These are phyloP conservation scores for Naso thynnoides DNA, from an alignment of 2,797 vertebrate genomes.

Conservation along the genomic window DNA sequence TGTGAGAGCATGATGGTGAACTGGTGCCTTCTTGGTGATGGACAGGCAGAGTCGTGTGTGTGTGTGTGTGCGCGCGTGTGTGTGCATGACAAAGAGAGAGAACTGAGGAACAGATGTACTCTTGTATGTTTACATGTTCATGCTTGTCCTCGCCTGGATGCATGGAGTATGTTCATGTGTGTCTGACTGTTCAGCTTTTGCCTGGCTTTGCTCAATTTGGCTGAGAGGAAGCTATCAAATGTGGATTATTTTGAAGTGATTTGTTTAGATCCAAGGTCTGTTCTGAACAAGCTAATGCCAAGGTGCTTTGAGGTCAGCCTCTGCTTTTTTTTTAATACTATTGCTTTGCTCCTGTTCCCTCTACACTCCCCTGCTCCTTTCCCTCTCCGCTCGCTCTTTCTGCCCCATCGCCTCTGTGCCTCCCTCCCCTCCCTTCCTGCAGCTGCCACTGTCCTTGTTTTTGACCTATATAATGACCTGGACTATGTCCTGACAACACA, in stretches of 20 bases:
- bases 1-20: slow-evolving; percentile 19
- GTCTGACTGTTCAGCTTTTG: slow-evolving; percentile 13
- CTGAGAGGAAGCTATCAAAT: slow-evolving; percentile 57
- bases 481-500: slow-evolving; percentile 55
- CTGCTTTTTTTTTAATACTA: slow-evolving; percentile 55
- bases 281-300: slow-evolving; percentile 64
- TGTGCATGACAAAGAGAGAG: too few species aligned
- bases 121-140: neutral
- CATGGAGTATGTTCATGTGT: neutral
- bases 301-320: slow-evolving; percentile 51
- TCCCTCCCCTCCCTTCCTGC: slow-evolving; percentile 22
- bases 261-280: slow-evolving; percentile 59
- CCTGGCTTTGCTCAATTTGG: slow-evolving; percentile 35
- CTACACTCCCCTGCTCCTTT: slow-evolving; percentile 18
- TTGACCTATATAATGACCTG: slow-evolving; percentile 71
- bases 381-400: slow-evolving; percentile 16
- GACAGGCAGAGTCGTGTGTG: neutral
- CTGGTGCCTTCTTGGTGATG: slow-evolving; percentile 16
- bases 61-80: slow-evolving; percentile 9
- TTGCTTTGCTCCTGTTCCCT: slow-evolving; percentile 45
- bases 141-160: neutral
- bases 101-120: too few species aligned
- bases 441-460: slow-evolving; percentile 65
- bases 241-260: slow-evolving; percentile 59
- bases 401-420: slow-evolving; percentile 10